These are phyloP conservation scores for Myocastor coypus DNA, from an alignment of 2,113 vertebrate species.

Conservation along the genomic window DNA sequence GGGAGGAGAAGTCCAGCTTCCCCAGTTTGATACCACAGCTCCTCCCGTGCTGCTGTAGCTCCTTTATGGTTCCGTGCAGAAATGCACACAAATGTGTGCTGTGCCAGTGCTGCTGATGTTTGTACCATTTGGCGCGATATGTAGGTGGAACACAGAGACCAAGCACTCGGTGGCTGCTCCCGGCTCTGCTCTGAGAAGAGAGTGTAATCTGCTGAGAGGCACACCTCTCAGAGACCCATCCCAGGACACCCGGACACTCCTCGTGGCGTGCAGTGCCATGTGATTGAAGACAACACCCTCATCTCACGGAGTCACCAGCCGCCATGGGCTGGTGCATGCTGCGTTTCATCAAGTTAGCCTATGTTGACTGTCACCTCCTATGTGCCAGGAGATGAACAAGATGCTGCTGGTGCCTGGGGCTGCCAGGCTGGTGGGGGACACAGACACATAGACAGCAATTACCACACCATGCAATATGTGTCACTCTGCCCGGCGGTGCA, in stretches of 20 bases:
- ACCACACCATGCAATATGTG: not conserved
- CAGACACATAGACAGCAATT: not conserved
- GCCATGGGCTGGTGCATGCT: not conserved
- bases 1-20: conserved; percentile 33
- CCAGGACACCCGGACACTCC: not conserved
- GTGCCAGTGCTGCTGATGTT: not conserved
- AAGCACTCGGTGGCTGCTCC: not conserved
- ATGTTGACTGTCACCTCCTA: not conserved
- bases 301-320: not conserved
- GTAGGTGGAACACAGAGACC: not conserved
- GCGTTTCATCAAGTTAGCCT: not conserved
- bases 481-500: not conserved
- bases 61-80: conserved; percentile 39
- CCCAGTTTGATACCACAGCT: conserved; percentile 25
- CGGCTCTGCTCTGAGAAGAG: not conserved
- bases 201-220: not conserved
- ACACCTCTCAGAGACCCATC: not conserved
- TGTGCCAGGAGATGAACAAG: not conserved
- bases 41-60: not conserved
- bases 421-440: not conserved
- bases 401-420: not conserved
- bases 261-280: not conserved
- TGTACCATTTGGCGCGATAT: not conserved
- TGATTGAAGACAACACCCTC: not conserved
- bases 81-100: not conserved